A percentile compares a stretch with the other conserved stretches of the same genome.
Evolutionary conservation across 2,888 invertebrate species (phyloP).

Genomic region (Nebria brevicollis): DNA sequence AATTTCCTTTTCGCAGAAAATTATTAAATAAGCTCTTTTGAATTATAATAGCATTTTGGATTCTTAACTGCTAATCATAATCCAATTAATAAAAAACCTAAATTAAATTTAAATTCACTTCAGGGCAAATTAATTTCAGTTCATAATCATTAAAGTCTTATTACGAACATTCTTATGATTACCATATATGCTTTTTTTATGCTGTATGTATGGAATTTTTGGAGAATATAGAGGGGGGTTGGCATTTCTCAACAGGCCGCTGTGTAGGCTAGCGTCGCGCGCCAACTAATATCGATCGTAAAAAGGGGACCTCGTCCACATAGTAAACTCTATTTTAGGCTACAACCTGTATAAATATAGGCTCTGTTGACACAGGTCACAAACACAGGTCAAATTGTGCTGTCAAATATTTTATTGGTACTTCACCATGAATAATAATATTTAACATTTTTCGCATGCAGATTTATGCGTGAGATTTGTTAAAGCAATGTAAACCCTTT

Average conservation of each 20-base stretch:
- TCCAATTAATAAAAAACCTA: too few species aligned
- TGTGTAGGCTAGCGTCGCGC: not conserved
- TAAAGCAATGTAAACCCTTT: not conserved
- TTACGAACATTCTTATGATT: too few species aligned
- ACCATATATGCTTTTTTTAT: too few species aligned
- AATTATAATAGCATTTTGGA: too few species aligned
- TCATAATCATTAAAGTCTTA: too few species aligned
- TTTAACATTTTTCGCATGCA: not conserved
- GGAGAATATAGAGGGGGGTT: not conserved
- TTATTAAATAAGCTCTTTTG: too few species aligned
- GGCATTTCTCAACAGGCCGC: not conserved
- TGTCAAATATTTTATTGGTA: constrained; percentile 1
- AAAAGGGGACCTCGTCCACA: not conserved
- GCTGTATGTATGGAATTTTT: not conserved
- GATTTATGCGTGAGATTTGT: not conserved
- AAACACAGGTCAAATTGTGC: not conserved
- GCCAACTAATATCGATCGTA: not conserved
- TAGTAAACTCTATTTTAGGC: not conserved
- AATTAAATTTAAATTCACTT: too few species aligned
- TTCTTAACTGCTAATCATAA: too few species aligned
- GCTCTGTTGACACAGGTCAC: not conserved
- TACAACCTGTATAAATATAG: not conserved
- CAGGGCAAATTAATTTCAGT: too few species aligned
- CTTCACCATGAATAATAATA: not conserved
- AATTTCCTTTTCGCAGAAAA: too few species aligned